A percentile compares a stretch with the other conserved stretches of the same genome.
These are phyloP conservation scores for Sorex araneus DNA, from an alignment of 2,113 vertebrate genomes.

Conservation along the genomic window DNA sequence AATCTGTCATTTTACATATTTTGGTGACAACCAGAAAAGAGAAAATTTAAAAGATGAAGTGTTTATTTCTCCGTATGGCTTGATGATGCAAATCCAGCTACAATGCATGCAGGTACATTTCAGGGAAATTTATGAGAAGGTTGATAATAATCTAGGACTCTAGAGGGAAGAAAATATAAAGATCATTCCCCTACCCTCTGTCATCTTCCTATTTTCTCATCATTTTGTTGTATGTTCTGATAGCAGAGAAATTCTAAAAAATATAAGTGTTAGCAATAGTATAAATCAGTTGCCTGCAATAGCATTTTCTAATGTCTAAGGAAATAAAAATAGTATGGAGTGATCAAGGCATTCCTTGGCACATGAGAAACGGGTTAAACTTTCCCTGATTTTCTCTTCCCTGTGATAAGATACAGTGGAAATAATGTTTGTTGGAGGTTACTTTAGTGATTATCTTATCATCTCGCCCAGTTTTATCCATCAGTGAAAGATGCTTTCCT, in stretches of 20 bases:
- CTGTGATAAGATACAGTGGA: neutral
- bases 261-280: neutral
- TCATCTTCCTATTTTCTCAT: neutral
- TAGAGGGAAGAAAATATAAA: neutral
- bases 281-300: neutral
- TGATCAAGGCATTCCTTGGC: neutral
- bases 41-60: neutral
- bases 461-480: neutral
- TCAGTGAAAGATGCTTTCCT: neutral
- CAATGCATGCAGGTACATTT: neutral
- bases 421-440: neutral
- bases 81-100: neutral
- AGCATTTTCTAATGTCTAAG: neutral
- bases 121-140: conserved; percentile 6
- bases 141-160: neutral
- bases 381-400: neutral
- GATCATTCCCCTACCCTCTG: neutral
- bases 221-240: neutral
- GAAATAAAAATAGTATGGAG: neutral
- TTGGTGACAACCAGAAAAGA: neutral
- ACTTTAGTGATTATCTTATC: neutral
- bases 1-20: neutral
- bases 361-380: neutral
- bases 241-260: neutral
- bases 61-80: neutral